These are phyloP conservation scores for Clarias platycephalus DNA, from an alignment of 2,797 vertebrate species.

Conservation along the genomic window DNA sequence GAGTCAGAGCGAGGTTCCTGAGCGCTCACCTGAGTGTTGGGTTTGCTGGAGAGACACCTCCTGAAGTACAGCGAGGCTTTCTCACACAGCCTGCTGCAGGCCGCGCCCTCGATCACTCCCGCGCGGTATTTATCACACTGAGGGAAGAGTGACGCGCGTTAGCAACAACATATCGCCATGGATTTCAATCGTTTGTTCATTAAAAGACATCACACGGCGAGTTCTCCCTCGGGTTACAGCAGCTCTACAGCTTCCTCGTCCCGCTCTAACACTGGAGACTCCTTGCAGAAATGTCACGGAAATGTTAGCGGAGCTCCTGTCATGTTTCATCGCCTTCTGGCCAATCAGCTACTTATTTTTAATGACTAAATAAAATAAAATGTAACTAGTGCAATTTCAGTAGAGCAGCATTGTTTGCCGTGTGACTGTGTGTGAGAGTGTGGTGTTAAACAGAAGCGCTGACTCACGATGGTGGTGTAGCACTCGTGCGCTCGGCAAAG, in stretches of 20 bases:
- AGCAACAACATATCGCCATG: too few species aligned
- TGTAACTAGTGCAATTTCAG: not conserved
- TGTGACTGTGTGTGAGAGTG: not conserved
- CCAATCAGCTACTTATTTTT: not conserved
- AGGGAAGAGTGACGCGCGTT: not conserved
- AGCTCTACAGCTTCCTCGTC: not conserved
- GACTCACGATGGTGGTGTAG: slow-evolving; percentile 88
- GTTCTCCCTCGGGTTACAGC: too few species aligned
- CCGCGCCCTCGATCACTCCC: slow-evolving; percentile 92
- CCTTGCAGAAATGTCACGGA: not conserved
- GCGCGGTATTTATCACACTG: slow-evolving; percentile 95
- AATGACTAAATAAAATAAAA: not conserved
- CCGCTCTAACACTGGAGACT: not conserved
- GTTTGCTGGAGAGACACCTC: slow-evolving; percentile 89
- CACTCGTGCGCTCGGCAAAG: slow-evolving; percentile 94
- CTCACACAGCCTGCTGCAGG: slow-evolving; percentile 92
- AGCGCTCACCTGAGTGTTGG: slow-evolving; percentile 85
- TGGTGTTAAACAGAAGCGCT: not conserved
- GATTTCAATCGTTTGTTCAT: too few species aligned
- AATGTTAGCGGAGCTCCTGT: not conserved
- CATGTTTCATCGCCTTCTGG: not conserved
- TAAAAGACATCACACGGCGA: too few species aligned
- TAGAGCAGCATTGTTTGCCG: too few species aligned
- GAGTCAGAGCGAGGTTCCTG: not conserved
- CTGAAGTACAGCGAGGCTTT: slow-evolving; percentile 90